Conservation (phyloP, 2,113 vertebrate genomes). For the Abramis brama region DNA sequence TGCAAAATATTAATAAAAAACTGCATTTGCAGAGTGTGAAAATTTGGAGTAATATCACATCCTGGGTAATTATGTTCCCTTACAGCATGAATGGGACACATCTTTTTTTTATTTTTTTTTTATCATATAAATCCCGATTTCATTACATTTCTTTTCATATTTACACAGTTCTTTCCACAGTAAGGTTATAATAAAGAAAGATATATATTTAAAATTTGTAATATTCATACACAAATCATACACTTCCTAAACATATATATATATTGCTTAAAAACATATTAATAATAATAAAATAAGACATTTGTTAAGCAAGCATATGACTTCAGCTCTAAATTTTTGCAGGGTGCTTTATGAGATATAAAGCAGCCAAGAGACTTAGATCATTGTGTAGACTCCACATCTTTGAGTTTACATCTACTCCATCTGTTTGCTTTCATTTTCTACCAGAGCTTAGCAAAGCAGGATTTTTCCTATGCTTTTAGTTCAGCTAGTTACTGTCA, state of each 20-base stretch:
- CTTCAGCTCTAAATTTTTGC: background rate
- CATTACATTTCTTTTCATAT: conserved; percentile 23
- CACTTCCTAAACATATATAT: no score
- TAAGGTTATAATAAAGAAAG: no score
- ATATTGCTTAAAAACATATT: no score
- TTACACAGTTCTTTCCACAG: background rate
- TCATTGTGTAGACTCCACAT: background rate
- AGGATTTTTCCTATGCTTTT: conserved; percentile 45
- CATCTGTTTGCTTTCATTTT: conserved; percentile 57
- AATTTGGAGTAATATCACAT: conserved; percentile 48
- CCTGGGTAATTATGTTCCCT: conserved; percentile 48
- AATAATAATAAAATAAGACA: conserved; percentile 14
- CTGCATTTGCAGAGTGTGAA: conserved; percentile 53
- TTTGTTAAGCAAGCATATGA: conserved; percentile 29
- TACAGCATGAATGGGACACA: conserved; percentile 40
- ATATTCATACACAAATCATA: background rate
- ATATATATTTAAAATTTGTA: no score
- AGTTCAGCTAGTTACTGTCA: conserved; percentile 47
- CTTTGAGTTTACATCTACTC: conserved; percentile 37
- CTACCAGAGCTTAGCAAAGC: conserved; percentile 43
- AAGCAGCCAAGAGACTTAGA: conserved; percentile 5
- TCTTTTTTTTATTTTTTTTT: conserved; percentile 45
- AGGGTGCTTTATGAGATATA: background rate
- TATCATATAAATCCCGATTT: conserved; percentile 28
- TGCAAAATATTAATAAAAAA: conserved; percentile 53